A percentile compares a stretch with the other conserved stretches of the same genome.
phyloP scores from a whole-genome alignment of 2,888 invertebrate species.

The Cephus sareptanus region DNA sequence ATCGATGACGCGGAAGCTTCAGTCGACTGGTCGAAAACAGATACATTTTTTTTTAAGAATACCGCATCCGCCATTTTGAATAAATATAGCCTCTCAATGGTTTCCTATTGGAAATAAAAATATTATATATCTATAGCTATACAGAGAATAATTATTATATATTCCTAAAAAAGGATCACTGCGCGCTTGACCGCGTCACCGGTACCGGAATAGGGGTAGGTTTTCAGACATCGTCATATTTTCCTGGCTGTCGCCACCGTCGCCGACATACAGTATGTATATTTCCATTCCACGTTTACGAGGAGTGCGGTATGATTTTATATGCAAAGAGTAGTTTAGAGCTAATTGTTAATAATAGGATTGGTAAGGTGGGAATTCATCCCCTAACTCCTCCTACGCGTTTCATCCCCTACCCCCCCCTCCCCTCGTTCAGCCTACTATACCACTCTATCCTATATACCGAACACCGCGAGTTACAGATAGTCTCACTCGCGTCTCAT shows the following conservation, averaged over 20 bases:
- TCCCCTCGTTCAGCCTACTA: constrained; percentile 27
- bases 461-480: neutral
- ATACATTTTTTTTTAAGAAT: neutral
- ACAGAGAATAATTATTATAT: neutral
- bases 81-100: neutral
- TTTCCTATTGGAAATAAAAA: neutral
- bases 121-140: neutral
- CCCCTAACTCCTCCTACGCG: constrained; percentile 27
- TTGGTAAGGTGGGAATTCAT: constrained; percentile 66
- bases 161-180: neutral
- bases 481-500: constrained; percentile 46
- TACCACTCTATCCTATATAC: constrained; percentile 8
- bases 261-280: constrained; percentile 65
- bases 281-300: constrained; percentile 65
- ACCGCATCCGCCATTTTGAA: neutral
- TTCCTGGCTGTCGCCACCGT: constrained; percentile 48
- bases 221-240: constrained; percentile 42
- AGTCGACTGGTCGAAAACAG: neutral
- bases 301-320: constrained; percentile 60
- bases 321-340: constrained; percentile 66
- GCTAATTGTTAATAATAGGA: constrained; percentile 67
- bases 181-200: neutral
- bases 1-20: neutral
- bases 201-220: neutral
- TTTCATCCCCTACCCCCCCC: constrained; percentile 17